Evolutionary conservation across 2,888 invertebrate species (phyloP).

Genomic region (Odontocolon sp.): DNA sequence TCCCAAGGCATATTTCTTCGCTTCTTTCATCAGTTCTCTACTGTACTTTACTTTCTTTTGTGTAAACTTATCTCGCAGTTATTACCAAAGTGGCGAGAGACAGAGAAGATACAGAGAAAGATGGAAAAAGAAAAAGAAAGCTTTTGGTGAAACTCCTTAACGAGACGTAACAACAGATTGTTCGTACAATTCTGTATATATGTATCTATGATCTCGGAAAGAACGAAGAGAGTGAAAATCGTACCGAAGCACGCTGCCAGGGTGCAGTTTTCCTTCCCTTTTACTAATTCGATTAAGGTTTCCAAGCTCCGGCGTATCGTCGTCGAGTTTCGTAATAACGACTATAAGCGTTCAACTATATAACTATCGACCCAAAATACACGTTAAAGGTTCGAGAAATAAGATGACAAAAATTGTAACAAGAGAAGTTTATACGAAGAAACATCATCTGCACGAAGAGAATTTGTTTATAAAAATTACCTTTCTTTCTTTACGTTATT

Average conservation of each 20-base stretch:
- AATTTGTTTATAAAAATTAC: too few species aligned
- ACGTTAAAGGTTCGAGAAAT: neutral
- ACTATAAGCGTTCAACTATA: neutral
- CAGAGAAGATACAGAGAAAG: slow-evolving; percentile 24
- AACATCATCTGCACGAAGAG: too few species aligned
- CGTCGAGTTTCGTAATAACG: neutral
- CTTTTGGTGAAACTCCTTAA: slow-evolving; percentile 71
- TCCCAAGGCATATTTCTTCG: slow-evolving; percentile 1
- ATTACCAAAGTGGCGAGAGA: slow-evolving; percentile 67
- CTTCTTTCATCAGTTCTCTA: neutral
- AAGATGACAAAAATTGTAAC: neutral
- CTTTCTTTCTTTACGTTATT: too few species aligned
- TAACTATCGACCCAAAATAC: neutral
- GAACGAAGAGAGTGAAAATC: slow-evolving; percentile 57
- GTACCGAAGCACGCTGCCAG: too few species aligned
- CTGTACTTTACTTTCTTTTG: slow-evolving; percentile 7
- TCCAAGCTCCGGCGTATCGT: neutral
- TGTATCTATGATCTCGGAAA: too few species aligned
- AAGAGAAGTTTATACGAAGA: too few species aligned
- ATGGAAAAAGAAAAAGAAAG: slow-evolving; percentile 45
- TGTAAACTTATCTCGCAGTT: slow-evolving; percentile 71
- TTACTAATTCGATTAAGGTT: slow-evolving; percentile 27
- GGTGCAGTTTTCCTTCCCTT: neutral
- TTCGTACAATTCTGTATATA: slow-evolving; percentile 62
- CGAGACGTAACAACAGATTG: slow-evolving; percentile 70